Percentiles rank a stretch among this genome's conserved stretches.
phyloP scores from a whole-genome alignment of 1,140 invertebrate genomes.

The Micrasema longulum region DNA sequence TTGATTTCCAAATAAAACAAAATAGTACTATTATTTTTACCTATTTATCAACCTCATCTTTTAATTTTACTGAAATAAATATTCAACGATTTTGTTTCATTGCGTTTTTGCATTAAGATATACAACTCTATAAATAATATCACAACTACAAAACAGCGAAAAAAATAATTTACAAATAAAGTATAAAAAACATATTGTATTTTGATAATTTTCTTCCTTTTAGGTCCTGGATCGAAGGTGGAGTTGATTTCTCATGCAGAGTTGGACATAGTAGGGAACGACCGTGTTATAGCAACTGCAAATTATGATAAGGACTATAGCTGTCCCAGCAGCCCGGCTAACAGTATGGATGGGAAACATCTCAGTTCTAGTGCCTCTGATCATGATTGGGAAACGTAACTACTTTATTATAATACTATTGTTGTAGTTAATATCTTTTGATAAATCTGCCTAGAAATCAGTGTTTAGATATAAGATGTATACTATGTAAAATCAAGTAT shows the following conservation, averaged over 20 bases:
- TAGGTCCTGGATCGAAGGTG: constrained; percentile 70
- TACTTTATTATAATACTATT: background rate
- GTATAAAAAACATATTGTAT: too few species aligned
- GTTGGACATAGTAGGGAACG: constrained; percentile 65
- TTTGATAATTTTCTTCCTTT: constrained; percentile 10
- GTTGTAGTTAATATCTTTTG: background rate
- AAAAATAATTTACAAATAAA: too few species aligned
- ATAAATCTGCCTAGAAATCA: background rate
- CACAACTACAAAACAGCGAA: too few species aligned
- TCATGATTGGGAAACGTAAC: constrained; percentile 57
- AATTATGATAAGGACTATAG: constrained; percentile 72
- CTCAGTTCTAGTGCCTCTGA: constrained; percentile 52
- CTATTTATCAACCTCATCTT: too few species aligned
- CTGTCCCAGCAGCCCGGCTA: constrained; percentile 71
- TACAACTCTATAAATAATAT: too few species aligned
- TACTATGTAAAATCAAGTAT: too few species aligned
- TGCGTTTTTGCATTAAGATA: too few species aligned
- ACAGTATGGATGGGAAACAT: constrained; percentile 52
- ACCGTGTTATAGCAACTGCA: constrained; percentile 66
- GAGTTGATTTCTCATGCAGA: constrained; percentile 67
- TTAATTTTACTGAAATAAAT: too few species aligned
- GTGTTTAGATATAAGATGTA: too few species aligned
- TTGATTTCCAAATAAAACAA: too few species aligned
- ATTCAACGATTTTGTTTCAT: too few species aligned
- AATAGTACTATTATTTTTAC: too few species aligned